Evolutionary conservation across 2,888 invertebrate genomes (phyloP), one percentile per base, ranked within the genome.

Genomic region (Eupithecia inturbata): DNA sequence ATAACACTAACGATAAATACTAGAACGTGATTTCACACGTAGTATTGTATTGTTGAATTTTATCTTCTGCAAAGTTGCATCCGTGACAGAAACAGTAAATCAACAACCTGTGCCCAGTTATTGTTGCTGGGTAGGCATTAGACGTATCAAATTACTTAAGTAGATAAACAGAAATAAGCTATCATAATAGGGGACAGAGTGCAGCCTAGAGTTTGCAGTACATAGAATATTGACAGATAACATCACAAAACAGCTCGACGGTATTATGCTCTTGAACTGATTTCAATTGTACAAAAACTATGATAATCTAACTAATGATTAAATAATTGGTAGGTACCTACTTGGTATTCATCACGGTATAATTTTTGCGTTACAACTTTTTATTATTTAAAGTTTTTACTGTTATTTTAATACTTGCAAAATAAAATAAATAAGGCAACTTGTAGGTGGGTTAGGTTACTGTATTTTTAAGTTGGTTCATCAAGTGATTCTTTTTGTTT

Each of bases 41-140:
- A 74, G 79, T 79, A 74, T 75, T 75, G 77, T 67, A n/a, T 67
- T 66, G 16, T 67, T 70, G 36, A 74, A 78, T 76, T 81, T 80
- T 74, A 79, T 78, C 72, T 72, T 68, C 66, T 73, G 79, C 78
- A 77, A 72, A 78, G 77, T 80, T 81, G 73, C 77, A 75, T 70
- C 76, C 80, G 81, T 82, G 81, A 78, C 81, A 68, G 73, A 79
- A 80, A 45, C 64, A 69, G 72, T 71, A 68, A 79, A 74, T 80
- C 82, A 84, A 83, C 82, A 84, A 75, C 68, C 76, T 80, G 75
- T 80, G 71, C 78, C 76, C 78, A 73, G 80, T 78, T 79, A 82
- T 82, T 81, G 78, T 80, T 80, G 39, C 3, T 66, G 41, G 12
- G 12, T 64, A 6, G n/a, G 12, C 12, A 63, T 33, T 10, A 33